Percentiles rank a stretch among this genome's conserved stretches.
phyloP scores from a whole-genome alignment of 2,113 vertebrate species.

The Mesocricetus auratus region DNA sequence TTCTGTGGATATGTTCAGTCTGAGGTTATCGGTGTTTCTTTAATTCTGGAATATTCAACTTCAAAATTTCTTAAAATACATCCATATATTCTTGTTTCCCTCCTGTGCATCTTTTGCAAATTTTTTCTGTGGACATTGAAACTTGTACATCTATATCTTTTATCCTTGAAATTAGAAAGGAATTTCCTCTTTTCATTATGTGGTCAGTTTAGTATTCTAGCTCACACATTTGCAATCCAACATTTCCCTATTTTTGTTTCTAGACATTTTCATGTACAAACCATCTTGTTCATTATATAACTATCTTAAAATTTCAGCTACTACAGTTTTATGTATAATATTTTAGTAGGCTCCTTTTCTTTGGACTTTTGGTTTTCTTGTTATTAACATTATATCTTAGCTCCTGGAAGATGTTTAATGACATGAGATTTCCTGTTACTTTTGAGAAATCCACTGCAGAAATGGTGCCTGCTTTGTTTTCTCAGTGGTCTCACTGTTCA shows the following conservation, averaged over 20 bases:
- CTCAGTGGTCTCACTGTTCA: neutral
- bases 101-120: neutral
- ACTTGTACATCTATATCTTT: neutral
- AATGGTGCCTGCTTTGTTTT: neutral
- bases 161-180: neutral
- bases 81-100: neutral
- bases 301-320: neutral
- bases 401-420: conserved; percentile 8
- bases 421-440: neutral
- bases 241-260: too few species aligned
- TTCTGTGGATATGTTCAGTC: neutral
- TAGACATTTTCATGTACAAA: too few species aligned
- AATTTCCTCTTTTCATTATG: neutral
- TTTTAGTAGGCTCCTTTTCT: neutral
- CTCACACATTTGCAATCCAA: conserved; percentile 20
- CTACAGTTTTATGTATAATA: neutral
- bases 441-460: neutral
- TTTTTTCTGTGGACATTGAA: neutral
- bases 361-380: neutral
- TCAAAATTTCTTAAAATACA: neutral
- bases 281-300: neutral
- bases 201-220: neutral
- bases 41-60: neutral
- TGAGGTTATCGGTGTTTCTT: neutral
- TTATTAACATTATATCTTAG: neutral